phyloP scores from a whole-genome alignment of 2,113 vertebrate species.

The Bambusicola thoracicus region DNA sequence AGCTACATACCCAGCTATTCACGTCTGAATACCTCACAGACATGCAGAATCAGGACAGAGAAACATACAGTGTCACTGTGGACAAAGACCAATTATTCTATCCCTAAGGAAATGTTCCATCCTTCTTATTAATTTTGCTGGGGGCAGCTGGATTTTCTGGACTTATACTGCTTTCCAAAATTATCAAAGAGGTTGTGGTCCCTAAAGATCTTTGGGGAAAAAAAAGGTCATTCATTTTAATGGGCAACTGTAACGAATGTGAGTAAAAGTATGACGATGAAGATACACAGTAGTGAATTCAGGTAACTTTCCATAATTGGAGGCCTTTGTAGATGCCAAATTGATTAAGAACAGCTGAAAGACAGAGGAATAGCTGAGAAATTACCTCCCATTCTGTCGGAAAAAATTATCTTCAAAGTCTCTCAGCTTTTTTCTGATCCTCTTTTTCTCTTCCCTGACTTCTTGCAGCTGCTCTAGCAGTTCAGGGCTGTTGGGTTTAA shows the following conservation, averaged over 20 bases:
- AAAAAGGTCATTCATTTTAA: not conserved
- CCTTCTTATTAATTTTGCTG: not conserved
- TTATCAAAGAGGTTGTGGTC: not conserved
- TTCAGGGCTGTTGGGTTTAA: constrained; percentile 83
- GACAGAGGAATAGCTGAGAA: not conserved
- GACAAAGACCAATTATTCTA: not conserved
- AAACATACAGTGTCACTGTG: not conserved
- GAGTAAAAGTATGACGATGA: not conserved
- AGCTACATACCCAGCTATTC: not conserved
- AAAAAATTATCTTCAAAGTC: constrained; percentile 98
- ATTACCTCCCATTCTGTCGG: constrained; percentile 93
- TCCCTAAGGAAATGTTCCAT: not conserved
- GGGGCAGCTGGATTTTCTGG: not conserved
- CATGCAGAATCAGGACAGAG: not conserved
- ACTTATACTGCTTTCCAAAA: not conserved
- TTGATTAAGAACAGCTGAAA: not conserved
- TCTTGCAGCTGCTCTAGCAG: constrained; percentile 96
- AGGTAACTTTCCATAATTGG: not conserved
- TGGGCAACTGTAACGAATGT: not conserved
- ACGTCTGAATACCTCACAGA: not conserved
- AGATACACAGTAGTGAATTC: not conserved
- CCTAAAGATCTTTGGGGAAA: not conserved
- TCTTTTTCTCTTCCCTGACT: constrained; percentile 94
- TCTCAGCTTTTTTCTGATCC: constrained; percentile 91
- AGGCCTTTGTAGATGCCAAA: not conserved